Percentiles rank a stretch among this genome's conserved stretches.
Conservation (phyloP, 2,797 vertebrate genomes). For the Gorsachius magnificus region DNA sequence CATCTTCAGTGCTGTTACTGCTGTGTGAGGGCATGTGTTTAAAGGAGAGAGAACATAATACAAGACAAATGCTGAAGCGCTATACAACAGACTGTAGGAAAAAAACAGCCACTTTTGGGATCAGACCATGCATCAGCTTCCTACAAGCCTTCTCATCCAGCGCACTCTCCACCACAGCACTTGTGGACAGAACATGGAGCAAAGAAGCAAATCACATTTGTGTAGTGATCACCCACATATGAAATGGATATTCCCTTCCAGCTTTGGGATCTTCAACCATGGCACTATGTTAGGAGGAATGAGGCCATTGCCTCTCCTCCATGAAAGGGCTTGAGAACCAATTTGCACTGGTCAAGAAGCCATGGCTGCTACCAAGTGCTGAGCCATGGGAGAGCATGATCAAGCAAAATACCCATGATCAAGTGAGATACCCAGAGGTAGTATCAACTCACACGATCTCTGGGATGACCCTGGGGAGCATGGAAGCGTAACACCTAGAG, state of each 20-base stretch:
- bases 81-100: neutral
- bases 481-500: neutral
- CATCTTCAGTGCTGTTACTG: neutral
- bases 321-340: neutral
- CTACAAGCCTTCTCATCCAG: neutral
- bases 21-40: neutral
- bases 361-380: neutral
- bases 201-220: neutral
- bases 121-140: neutral
- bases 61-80: neutral
- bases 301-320: neutral
- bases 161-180: neutral
- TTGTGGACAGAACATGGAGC: neutral
- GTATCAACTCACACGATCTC: neutral
- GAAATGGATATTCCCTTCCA: neutral
- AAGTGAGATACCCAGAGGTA: neutral
- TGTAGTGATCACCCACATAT: neutral
- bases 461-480: neutral
- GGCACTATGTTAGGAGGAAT: accelerated
- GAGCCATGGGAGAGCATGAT: accelerated
- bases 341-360: neutral
- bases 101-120: neutral
- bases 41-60: neutral
- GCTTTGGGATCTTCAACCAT: neutral
- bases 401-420: accelerated